These are phyloP conservation scores for Apeltes quadracus DNA, from an alignment of 2,113 vertebrate species.

Conservation along the genomic window DNA sequence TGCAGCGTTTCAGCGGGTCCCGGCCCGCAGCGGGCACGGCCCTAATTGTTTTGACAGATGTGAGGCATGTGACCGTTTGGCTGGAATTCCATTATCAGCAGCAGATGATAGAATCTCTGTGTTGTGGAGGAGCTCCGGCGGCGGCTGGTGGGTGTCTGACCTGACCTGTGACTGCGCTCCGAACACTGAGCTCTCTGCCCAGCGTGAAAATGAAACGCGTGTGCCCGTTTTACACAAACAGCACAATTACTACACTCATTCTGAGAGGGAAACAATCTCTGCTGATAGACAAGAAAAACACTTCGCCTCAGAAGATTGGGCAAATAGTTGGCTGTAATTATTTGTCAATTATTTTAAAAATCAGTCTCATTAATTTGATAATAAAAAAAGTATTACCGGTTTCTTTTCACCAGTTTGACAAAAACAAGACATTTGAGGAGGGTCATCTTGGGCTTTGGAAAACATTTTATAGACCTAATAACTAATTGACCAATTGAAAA, in stretches of 20 bases:
- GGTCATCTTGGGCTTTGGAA: no score
- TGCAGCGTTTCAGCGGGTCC: no score
- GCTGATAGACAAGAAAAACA: no score
- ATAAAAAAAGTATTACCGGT: background rate
- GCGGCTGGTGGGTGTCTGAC: constrained; percentile 65
- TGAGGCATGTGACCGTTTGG: constrained; percentile 70
- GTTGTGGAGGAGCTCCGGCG: constrained; percentile 51
- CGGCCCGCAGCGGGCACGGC: constrained; percentile 39
- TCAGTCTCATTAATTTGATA: no score
- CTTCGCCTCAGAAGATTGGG: background rate
- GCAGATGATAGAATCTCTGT: constrained; percentile 70
- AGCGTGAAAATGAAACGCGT: constrained; percentile 26
- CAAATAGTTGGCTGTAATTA: background rate
- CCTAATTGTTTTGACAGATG: constrained; percentile 72
- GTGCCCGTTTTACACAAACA: constrained; percentile 39
- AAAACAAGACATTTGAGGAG: no score
- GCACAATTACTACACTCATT: background rate
- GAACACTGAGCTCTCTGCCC: constrained; percentile 17
- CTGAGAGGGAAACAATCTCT: background rate
- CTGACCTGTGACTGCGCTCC: constrained; percentile 57
- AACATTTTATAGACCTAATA: background rate
- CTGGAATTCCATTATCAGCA: constrained; percentile 67
- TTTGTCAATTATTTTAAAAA: background rate
- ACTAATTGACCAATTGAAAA: background rate
- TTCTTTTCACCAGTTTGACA: background rate